Percentiles rank a stretch among this genome's conserved stretches.
Evolutionary conservation across 1,140 invertebrate genomes (phyloP).

Genomic region (Calycopis cecrops): DNA sequence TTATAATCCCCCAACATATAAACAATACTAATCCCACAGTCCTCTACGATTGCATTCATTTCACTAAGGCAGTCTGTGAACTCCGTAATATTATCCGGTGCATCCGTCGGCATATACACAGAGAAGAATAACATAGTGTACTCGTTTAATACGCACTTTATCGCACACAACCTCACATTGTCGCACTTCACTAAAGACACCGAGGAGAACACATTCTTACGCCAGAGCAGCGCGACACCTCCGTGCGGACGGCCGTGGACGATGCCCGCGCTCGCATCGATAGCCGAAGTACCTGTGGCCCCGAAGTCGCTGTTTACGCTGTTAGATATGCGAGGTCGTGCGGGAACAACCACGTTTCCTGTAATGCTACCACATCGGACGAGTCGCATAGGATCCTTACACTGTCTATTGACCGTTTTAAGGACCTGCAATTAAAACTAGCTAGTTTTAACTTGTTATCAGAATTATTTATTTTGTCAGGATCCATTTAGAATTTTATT

Average conservation of each 20-base stretch:
- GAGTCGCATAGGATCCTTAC: background rate
- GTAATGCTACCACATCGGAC: slow-evolving; percentile 1
- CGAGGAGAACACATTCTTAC: background rate
- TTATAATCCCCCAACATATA: slow-evolving; percentile 13
- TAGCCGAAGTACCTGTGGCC: slow-evolving; percentile 13
- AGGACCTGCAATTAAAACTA: slow-evolving; percentile 14
- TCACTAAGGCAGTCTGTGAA: slow-evolving; percentile 15
- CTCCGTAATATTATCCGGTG: slow-evolving; percentile 1
- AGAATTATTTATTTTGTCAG: background rate
- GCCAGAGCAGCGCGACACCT: slow-evolving; percentile 15
- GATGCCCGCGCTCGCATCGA: slow-evolving; percentile 12
- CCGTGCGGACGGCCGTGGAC: slow-evolving; percentile 18
- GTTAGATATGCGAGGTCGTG: slow-evolving; percentile 12
- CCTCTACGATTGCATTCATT: slow-evolving; percentile 14
- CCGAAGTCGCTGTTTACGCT: slow-evolving; percentile 11
- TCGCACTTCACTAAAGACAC: slow-evolving; percentile 1
- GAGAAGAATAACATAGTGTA: slow-evolving; percentile 2
- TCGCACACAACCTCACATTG: slow-evolving; percentile 2
- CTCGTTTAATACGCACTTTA: background rate
- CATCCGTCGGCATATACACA: slow-evolving; percentile 16
- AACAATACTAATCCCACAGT: slow-evolving; percentile 5
- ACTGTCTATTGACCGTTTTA: slow-evolving; percentile 8
- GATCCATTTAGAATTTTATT: no score
- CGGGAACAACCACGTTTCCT: slow-evolving; percentile 16
- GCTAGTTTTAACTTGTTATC: background rate